Conservation (phyloP, 2,113 vertebrate genomes). For the Dasypus novemcinctus region DNA sequence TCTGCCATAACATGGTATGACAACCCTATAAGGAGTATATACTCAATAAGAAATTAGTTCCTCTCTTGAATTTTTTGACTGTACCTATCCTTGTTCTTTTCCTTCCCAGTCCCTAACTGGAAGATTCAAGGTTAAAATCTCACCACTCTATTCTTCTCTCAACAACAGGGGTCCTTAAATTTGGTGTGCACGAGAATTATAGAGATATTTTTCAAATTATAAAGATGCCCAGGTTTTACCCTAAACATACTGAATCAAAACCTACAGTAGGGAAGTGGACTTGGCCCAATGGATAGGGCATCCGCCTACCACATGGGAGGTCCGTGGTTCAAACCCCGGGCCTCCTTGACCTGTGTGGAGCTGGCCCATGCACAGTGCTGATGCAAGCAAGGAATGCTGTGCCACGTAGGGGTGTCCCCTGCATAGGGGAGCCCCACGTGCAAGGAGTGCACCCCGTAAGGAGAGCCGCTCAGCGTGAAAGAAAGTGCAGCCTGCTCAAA, state of each 20-base stretch:
- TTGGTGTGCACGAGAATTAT: not conserved
- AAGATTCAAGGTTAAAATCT: conserved; percentile 28
- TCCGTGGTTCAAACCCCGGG: too few species aligned
- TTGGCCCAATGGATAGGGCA: too few species aligned
- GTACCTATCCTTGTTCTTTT: not conserved
- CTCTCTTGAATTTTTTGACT: not conserved
- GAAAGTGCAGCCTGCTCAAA: too few species aligned
- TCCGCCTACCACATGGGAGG: too few species aligned
- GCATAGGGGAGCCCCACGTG: too few species aligned
- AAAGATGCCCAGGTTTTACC: not conserved
- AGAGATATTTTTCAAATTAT: conserved; percentile 27
- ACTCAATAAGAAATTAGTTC: not conserved
- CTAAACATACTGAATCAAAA: conserved; percentile 10
- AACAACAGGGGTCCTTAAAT: conserved; percentile 19
- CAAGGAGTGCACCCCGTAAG: too few species aligned
- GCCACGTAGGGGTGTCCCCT: too few species aligned
- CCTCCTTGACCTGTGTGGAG: too few species aligned
- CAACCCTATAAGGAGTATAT: not conserved
- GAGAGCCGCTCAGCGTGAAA: too few species aligned
- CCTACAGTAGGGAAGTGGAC: not conserved
- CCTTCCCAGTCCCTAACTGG: not conserved
- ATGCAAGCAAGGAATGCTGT: too few species aligned
- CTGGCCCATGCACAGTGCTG: too few species aligned
- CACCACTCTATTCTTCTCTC: not conserved
- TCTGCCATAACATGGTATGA: not conserved